These are phyloP conservation scores for Penaeus japonicus DNA, from an alignment of 1,140 invertebrate genomes.

Conservation along the genomic window DNA sequence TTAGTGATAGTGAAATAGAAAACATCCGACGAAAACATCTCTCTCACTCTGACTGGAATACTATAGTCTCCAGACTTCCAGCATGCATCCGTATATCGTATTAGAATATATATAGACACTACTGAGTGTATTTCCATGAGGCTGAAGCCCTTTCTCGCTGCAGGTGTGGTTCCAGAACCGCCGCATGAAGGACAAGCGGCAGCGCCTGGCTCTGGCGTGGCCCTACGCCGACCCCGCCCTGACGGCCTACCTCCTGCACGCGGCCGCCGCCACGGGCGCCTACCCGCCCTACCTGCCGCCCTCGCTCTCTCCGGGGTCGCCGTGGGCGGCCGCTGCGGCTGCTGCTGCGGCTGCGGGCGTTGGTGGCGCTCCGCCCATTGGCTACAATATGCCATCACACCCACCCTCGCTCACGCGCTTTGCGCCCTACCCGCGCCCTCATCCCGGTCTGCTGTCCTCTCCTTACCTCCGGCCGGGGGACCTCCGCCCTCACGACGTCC, in stretches of 20 bases:
- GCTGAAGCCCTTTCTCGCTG: conserved; percentile 56
- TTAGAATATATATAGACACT: too few species aligned
- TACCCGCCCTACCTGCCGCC: conserved; percentile 44
- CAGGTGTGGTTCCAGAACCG: conserved; percentile 99
- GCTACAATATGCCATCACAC: conserved; percentile 22
- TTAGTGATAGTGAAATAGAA: too few species aligned
- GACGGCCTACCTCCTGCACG: conserved; percentile 87
- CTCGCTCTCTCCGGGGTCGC: conserved; percentile 1
- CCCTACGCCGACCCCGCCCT: conserved; percentile 92
- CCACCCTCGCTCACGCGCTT: conserved; percentile 31
- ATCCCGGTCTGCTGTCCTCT: conserved; percentile 28
- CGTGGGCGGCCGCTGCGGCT: conserved; percentile 36
- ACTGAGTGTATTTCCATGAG: neutral
- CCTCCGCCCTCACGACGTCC: conserved; percentile 37
- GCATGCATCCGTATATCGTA: too few species aligned
- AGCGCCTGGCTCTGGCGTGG: conserved; percentile 87
- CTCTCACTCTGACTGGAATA: too few species aligned
- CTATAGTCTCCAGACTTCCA: too few species aligned
- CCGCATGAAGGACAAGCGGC: conserved; percentile 98
- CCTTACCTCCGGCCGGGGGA: conserved; percentile 42
- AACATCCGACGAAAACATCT: too few species aligned
- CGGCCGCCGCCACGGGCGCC: conserved; percentile 70
- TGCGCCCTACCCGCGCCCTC: conserved; percentile 36
- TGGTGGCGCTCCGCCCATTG: conserved; percentile 19
- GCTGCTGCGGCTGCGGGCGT: conserved; percentile 29